Conservation (phyloP, 2,797 vertebrate species). For the Trachurus trachurus region DNA sequence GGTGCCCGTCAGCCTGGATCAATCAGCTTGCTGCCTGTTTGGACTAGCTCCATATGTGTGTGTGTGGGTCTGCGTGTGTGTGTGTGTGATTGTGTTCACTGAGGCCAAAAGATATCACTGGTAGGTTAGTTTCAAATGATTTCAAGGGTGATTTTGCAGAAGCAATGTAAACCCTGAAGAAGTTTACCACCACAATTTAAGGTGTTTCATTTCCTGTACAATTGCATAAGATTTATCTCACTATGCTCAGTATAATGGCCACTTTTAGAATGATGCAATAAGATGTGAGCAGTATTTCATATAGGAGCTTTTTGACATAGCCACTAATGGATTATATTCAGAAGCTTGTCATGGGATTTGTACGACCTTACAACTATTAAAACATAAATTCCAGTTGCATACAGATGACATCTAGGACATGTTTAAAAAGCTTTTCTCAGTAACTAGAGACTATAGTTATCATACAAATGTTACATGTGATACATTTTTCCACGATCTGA, state of each 20-base stretch:
- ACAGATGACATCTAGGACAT: too few relatives aligned
- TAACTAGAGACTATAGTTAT: not conserved
- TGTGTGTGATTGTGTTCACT: conserved; percentile 48
- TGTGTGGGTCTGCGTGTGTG: conserved; percentile 31
- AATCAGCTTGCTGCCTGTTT: conserved; percentile 80
- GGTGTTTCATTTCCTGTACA: not conserved
- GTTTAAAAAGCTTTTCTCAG: not conserved
- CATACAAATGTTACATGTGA: not conserved
- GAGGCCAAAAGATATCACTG: conserved; percentile 45
- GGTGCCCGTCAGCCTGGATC: conserved; percentile 78
- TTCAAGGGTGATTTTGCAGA: conserved; percentile 27
- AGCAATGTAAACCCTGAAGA: conserved; percentile 3
- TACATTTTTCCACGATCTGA: not conserved
- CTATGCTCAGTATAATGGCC: not conserved
- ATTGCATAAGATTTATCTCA: not conserved
- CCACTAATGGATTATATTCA: not conserved
- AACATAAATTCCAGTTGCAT: not conserved
- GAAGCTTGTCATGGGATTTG: not conserved
- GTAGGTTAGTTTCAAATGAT: conserved; percentile 29
- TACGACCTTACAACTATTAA: not conserved
- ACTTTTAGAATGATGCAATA: not conserved
- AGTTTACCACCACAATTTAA: not conserved
- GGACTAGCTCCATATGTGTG: conserved; percentile 73
- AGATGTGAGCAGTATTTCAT: not conserved
- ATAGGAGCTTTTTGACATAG: not conserved